Evolutionary conservation across 1,140 invertebrate species (phyloP).

Genomic region (Drosophila parabipectinata): DNA sequence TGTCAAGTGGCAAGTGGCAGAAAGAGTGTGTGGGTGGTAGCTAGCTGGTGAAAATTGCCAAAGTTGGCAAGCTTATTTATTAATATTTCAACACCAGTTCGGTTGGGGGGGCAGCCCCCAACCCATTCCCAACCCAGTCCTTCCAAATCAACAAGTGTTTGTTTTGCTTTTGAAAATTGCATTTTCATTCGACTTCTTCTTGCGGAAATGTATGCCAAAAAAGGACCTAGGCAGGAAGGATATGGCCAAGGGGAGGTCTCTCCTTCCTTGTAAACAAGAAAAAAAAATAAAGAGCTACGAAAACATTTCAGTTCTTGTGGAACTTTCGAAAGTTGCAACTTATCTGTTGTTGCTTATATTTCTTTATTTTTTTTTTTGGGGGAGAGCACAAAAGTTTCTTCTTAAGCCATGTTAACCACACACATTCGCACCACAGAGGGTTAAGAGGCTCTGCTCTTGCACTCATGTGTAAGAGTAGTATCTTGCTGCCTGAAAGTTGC

Average conservation of each 20-base stretch:
- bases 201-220: slow-evolving; percentile 33
- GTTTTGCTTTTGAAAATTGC: slow-evolving; percentile 59
- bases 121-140: background rate
- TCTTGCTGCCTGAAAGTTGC: slow-evolving; percentile 54
- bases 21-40: background rate
- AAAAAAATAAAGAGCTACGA: slow-evolving; percentile 53
- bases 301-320: slow-evolving; percentile 56
- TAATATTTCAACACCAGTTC: slow-evolving; percentile 55
- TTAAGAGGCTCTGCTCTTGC: slow-evolving; percentile 1
- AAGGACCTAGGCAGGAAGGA: background rate
- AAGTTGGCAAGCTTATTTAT: slow-evolving; percentile 49
- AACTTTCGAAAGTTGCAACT: slow-evolving; percentile 81
- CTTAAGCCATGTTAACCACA: slow-evolving; percentile 81
- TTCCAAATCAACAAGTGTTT: slow-evolving; percentile 68
- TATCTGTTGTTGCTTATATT: slow-evolving; percentile 68
- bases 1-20: slow-evolving; percentile 25
- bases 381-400: slow-evolving; percentile 68
- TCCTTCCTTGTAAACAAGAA: slow-evolving; percentile 58
- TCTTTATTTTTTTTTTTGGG: slow-evolving; percentile 10
- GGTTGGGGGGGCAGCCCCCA: background rate
- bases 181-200: slow-evolving; percentile 50
- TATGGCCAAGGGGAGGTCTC: background rate
- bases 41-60: slow-evolving; percentile 28
- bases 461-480: slow-evolving; percentile 42
- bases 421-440: slow-evolving; percentile 62